Evolutionary conservation across 2,113 vertebrate genomes (phyloP).

Genomic region (Rhea pennata): DNA sequence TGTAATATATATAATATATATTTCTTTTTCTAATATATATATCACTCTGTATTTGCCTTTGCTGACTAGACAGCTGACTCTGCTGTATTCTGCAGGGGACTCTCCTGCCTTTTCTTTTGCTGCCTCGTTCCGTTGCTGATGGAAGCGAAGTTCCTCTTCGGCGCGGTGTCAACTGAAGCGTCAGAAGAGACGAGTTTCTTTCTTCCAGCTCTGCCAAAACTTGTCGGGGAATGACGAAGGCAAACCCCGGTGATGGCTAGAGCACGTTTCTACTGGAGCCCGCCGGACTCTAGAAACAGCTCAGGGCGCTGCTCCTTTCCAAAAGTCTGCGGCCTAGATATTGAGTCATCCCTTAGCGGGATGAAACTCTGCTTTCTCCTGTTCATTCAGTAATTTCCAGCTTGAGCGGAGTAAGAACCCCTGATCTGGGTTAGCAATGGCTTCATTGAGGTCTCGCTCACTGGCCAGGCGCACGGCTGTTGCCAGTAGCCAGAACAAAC

Average conservation of each 20-base stretch:
- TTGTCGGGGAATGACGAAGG: not conserved
- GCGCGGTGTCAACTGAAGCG: not conserved
- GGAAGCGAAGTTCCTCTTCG: not conserved
- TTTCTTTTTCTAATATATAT: accelerated
- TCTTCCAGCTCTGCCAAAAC: not conserved
- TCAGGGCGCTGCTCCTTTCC: not conserved
- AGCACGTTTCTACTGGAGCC: not conserved
- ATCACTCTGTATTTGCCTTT: not conserved
- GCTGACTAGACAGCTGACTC: not conserved
- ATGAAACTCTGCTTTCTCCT: not conserved
- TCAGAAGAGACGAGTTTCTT: not conserved
- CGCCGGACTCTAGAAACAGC: not conserved
- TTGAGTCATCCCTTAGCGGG: not conserved
- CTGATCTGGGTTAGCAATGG: not conserved
- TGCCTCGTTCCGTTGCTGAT: not conserved
- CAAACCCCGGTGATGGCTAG: not conserved
- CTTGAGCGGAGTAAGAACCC: not conserved
- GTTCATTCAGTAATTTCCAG: not conserved
- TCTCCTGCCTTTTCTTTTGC: not conserved
- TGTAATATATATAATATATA: no score
- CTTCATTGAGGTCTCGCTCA: accelerated
- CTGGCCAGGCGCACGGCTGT: not conserved
- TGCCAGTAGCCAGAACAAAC: not conserved
- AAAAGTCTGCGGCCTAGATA: not conserved
- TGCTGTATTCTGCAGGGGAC: not conserved